phyloP scores from a whole-genome alignment of 2,888 invertebrate genomes.

The Chaitophorus viminalis region DNA sequence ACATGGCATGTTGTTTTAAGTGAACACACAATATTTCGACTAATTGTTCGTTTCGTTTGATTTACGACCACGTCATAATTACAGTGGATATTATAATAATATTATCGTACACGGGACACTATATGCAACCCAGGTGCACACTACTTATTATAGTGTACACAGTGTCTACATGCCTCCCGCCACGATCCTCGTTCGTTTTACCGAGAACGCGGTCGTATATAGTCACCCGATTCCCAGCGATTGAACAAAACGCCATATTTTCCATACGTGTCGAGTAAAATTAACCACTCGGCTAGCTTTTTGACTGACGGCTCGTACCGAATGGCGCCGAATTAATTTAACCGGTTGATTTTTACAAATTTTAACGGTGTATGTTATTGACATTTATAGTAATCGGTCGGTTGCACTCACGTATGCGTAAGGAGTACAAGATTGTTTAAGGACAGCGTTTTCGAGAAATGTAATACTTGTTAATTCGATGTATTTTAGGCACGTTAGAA shows the following conservation, averaged over 20 bases:
- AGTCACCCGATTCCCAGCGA: neutral
- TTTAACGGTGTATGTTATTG: neutral
- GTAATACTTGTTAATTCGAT: no score
- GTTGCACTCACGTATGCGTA: neutral
- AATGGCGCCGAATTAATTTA: neutral
- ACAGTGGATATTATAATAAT: no score
- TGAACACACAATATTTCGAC: neutral
- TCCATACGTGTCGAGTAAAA: no score
- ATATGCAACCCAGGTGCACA: no score
- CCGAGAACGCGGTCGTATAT: conserved; percentile 2
- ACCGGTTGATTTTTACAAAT: neutral
- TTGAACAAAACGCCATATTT: neutral
- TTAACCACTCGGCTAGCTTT: neutral
- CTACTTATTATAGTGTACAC: no score
- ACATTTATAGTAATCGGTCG: neutral
- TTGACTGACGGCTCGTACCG: neutral
- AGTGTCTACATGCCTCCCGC: no score
- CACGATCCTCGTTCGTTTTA: neutral
- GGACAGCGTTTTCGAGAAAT: no score
- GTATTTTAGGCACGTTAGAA: no score
- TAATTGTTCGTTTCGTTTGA: neutral
- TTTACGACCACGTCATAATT: neutral
- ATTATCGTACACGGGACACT: no score
- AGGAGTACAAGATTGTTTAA: no score
- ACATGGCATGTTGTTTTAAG: neutral